Base-by-base conservation (phyloP, 1,140 invertebrate genomes). In the Drosophila ogumai region DNA sequence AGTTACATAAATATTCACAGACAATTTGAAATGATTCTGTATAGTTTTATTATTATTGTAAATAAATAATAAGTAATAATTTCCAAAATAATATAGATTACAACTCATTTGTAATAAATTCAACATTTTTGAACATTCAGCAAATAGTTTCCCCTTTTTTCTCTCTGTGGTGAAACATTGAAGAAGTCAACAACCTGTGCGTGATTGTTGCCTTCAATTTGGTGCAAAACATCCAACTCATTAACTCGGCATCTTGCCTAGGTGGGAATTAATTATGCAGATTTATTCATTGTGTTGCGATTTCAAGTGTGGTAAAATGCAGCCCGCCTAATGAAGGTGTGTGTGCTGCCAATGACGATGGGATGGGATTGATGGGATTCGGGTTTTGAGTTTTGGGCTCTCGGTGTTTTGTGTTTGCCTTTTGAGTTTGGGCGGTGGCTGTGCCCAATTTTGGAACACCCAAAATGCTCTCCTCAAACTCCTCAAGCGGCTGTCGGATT, bases 281-380 rank as follows among this genome's bases (percentile, higher is more conserved):
- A 90, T 90, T 71, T 90, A 88, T 90, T 90, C 85, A 90, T 90
- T 88, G 81, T 90, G 77, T 90, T 88, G 84, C 85, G 74, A 90
- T 90, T 88, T 88, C 85, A 88, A 88, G 85, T 88, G 85, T 88
- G 85, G 85, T 81, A 88, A 88, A 88, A 81, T 90, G 84, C 85
- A 87, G 80, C 73, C 69, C 71, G 74, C 60, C 73, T 73, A 63
- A 76, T 81, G 78, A 71, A 80, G 81, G 72, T 84, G 81, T 80
- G 81, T 80, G 72, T 87, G 82, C 59, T 81, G 56, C 47, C 82
- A 57, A 71, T 71, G 73, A 71, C 52, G 52, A 32, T 69, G 71
- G 40, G 46, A 13, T 59, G 54, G 60, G 55, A 8, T 25, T 60
- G 36, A 59, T 64, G 61, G 55, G 54, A 17, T 60, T 64, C 22